These are phyloP conservation scores for Acanthis flammea DNA, from an alignment of 2,797 vertebrate species.

Conservation along the genomic window DNA sequence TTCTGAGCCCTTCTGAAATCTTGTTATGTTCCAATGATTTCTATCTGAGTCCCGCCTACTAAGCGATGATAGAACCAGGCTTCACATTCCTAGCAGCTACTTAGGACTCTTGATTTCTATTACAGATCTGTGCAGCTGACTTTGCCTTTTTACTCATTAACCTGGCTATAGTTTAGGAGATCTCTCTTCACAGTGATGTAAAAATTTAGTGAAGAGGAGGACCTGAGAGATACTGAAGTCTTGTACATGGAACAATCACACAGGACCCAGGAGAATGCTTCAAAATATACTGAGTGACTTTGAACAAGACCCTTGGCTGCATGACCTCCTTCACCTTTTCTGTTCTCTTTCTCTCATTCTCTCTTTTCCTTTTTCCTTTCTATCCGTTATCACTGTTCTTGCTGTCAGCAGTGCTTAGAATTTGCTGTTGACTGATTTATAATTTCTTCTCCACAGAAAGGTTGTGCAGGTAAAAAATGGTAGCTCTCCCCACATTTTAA, in stretches of 20 bases:
- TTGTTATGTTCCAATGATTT: not conserved
- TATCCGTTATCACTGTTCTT: not conserved
- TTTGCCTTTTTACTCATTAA: not conserved
- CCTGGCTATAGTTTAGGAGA: not conserved
- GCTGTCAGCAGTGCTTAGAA: not conserved
- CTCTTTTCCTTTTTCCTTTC: not conserved
- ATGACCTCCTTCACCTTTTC: not conserved
- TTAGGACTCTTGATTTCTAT: not conserved
- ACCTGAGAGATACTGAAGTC: not conserved
- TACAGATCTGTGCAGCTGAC: not conserved
- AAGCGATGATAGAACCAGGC: constrained; percentile 7
- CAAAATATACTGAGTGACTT: not conserved
- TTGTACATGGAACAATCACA: not conserved
- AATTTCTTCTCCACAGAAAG: not conserved
- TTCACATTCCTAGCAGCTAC: not conserved
- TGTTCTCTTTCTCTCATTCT: not conserved
- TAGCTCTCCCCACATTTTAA: not conserved
- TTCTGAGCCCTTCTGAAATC: constrained; percentile 7
- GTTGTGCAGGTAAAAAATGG: not conserved
- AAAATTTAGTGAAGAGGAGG: not conserved
- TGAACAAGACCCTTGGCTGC: not conserved
- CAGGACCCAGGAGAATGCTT: not conserved
- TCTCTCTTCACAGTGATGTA: not conserved
- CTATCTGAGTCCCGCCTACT: not conserved
- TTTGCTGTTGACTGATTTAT: not conserved